Base-by-base conservation (phyloP, 2,888 invertebrate genomes). In the Clepsis dumicolana region DNA sequence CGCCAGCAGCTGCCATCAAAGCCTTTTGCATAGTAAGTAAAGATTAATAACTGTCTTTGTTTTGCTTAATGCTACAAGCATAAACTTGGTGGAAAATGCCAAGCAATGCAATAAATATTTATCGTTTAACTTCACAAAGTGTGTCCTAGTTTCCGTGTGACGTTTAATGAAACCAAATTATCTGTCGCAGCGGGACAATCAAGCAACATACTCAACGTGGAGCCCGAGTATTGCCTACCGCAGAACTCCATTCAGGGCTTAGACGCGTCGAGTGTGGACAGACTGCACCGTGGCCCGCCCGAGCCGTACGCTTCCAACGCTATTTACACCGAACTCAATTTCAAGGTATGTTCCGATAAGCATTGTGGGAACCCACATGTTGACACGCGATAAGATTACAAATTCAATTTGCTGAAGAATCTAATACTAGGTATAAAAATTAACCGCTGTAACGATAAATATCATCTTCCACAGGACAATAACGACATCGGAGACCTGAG, bases 281-380 rank as follows among this genome's bases (percentile, higher is more conserved):
- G 93, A 81, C 81, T 93, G 73, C 84, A 91, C 60, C 86, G 93
- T 65, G 86, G 86, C 70, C 93, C 93, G 73, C 93, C 92, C 71
- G 93, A 93, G 80, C 92, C 93, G 62, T 93, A 93, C 80, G 93
- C 93, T 38, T 93, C 93, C 66, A 93, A 85, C 77, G 93, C 93
- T 81, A 93, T 93, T 88, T 93, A 93, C 90, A 93, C 93, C 75
- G 93, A 93, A 87, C 93, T 93, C 85, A 93, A 93, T 84, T 93
- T 91, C 87, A 93, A 93, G 93, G 93, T 93, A 90, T 71, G 73
- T 63, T 69, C 72, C 78, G 91, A 92, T 92, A 92, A 90, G 85
- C 78, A 77, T 80, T 85, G 77, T 84, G 83, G 78, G 83, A 84
- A 82, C 72, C 71, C 73, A 32, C 73, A 72, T 81, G 79, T 81